Percentiles rank a stretch among this genome's conserved stretches.
These are phyloP conservation scores for Drosophila formosana DNA, from an alignment of 2,888 invertebrate species.

Conservation along the genomic window DNA sequence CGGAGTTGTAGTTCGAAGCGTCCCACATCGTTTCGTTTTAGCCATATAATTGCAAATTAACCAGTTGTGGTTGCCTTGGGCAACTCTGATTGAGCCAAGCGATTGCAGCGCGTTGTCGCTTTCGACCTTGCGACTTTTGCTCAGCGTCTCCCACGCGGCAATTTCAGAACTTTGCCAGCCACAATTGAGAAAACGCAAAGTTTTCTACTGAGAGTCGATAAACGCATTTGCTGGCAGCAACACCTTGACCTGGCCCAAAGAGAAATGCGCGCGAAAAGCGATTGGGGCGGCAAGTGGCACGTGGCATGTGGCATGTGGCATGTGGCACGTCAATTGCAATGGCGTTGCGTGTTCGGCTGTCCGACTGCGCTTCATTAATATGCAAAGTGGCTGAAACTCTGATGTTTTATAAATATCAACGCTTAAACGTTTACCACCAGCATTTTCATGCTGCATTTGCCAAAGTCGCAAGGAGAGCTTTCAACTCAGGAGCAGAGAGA, in stretches of 20 bases:
- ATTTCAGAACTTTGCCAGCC: slow-evolving; percentile 41
- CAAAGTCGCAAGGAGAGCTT: slow-evolving; percentile 6
- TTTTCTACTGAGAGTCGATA: background rate
- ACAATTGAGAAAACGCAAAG: slow-evolving; percentile 13
- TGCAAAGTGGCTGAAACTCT: slow-evolving; percentile 66
- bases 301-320: slow-evolving; percentile 24
- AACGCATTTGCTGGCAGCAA: slow-evolving; percentile 5
- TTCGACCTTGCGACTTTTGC: slow-evolving; percentile 23
- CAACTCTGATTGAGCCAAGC: slow-evolving; percentile 57
- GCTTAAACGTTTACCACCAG: slow-evolving; percentile 75
- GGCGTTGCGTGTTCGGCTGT: slow-evolving; percentile 42
- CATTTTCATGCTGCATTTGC: slow-evolving; percentile 76
- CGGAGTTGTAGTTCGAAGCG: slow-evolving; percentile 30
- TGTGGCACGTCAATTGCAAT: slow-evolving; percentile 2
- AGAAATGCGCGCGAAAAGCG: slow-evolving; percentile 38
- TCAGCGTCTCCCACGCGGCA: slow-evolving; percentile 50
- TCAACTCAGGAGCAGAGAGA: background rate
- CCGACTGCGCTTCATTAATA: slow-evolving; percentile 66
- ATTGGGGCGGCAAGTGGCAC: slow-evolving; percentile 45
- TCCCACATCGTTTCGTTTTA: slow-evolving; percentile 62
- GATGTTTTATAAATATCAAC: slow-evolving; percentile 55
- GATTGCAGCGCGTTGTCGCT: slow-evolving; percentile 58
- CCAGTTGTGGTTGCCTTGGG: slow-evolving; percentile 62
- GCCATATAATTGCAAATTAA: slow-evolving; percentile 75
- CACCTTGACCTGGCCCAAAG: slow-evolving; percentile 46